Percentiles rank a stretch among this genome's conserved stretches.
Conservation (phyloP, 2,888 invertebrate species). For the Linnaemya vulpina region DNA sequence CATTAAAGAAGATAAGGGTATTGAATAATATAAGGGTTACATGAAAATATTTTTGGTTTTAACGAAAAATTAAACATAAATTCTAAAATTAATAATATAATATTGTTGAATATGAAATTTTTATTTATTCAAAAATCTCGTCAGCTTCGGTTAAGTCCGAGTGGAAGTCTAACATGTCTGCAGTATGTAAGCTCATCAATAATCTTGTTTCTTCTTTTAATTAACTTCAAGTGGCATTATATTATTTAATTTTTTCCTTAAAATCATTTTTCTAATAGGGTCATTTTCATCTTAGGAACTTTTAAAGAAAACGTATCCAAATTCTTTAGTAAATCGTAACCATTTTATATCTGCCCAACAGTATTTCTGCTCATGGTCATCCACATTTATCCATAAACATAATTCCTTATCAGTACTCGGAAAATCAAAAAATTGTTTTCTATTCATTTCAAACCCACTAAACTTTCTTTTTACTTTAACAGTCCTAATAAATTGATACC, state of each 20-base stretch:
- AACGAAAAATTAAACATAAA: not conserved
- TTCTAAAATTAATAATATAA: not conserved
- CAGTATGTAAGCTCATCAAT: slow-evolving; percentile 1
- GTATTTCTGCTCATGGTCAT: slow-evolving; percentile 17
- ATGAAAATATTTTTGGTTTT: not conserved
- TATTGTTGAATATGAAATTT: not conserved
- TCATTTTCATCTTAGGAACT: slow-evolving; percentile 33
- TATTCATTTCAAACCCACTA: slow-evolving; percentile 41
- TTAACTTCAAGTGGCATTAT: not conserved
- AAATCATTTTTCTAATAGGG: slow-evolving; percentile 25
- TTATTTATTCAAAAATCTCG: slow-evolving; percentile 14
- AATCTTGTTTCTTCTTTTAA: not conserved
- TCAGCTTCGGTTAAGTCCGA: slow-evolving; percentile 51
- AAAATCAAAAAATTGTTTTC: slow-evolving; percentile 35
- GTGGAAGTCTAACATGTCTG: slow-evolving; percentile 36
- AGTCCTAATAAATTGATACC: slow-evolving; percentile 49
- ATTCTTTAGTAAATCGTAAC: slow-evolving; percentile 48
- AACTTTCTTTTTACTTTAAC: slow-evolving; percentile 45
- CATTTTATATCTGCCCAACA: slow-evolving; percentile 19
- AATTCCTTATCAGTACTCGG: slow-evolving; percentile 10
- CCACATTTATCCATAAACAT: slow-evolving; percentile 38
- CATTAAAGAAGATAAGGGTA: not conserved
- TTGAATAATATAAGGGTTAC: too few relatives aligned
- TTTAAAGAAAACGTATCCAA: slow-evolving; percentile 42
- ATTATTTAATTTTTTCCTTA: not conserved